A percentile compares a stretch with the other conserved stretches of the same genome.
Evolutionary conservation across 2,113 vertebrate species (phyloP).

Genomic region (Heterocephalus glaber): DNA sequence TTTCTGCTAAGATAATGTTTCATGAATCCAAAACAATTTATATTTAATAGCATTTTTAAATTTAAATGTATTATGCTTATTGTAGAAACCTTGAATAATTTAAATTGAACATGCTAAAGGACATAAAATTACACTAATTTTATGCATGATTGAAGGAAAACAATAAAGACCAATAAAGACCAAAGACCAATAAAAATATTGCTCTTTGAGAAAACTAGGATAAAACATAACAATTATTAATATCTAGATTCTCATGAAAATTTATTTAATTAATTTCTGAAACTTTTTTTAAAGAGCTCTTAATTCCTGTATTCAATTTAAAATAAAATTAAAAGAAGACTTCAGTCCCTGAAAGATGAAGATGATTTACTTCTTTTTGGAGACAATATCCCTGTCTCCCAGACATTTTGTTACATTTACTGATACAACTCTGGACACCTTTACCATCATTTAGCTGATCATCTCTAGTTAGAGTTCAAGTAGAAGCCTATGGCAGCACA

Average conservation of each 20-base stretch:
- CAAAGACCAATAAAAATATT: too few relatives aligned
- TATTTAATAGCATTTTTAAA: background rate
- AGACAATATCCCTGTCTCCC: background rate
- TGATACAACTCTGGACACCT: background rate
- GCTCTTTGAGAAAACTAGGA: background rate
- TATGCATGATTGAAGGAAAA: background rate
- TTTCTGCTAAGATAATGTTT: background rate
- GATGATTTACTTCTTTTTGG: background rate
- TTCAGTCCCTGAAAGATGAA: background rate
- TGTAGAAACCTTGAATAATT: background rate
- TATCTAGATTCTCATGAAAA: background rate
- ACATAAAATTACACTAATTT: constrained; percentile 31
- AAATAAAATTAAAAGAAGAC: constrained; percentile 6
- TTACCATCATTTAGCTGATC: background rate
- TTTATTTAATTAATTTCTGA: constrained; percentile 24
- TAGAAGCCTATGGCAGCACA: background rate
- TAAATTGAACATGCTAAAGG: background rate
- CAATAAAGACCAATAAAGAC: too few relatives aligned
- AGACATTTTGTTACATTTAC: background rate
- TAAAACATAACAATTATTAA: background rate
- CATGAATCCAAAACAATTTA: background rate
- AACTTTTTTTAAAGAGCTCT: background rate
- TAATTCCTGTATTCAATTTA: background rate
- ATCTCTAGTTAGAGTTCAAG: background rate
- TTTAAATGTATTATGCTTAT: background rate